phyloP scores from a whole-genome alignment of 23 tunicate species.

The Halocynthia roretzi region DNA sequence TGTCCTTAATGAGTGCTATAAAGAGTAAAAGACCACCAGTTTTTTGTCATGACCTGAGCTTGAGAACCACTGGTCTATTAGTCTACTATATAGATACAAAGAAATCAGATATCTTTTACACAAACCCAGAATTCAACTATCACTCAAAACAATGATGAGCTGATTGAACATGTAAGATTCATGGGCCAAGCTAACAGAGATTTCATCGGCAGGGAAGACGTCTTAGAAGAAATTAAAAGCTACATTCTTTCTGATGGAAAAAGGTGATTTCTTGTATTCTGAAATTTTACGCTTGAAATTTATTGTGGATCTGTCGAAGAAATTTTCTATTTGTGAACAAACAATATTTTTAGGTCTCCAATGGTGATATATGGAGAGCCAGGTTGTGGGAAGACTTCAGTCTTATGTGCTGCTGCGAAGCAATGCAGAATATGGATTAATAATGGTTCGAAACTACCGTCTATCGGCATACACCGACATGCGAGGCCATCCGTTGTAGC shows the following conservation, averaged over 20 bases:
- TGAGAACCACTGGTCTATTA: too few relatives aligned
- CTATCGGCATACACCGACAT: not conserved
- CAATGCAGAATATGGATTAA: slow-evolving; percentile 27
- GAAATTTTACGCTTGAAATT: not conserved
- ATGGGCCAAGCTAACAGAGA: slow-evolving; percentile 13
- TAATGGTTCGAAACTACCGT: not conserved
- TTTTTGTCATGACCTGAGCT: too few relatives aligned
- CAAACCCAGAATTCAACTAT: too few relatives aligned
- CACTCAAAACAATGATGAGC: slow-evolving; percentile 2
- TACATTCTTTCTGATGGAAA: slow-evolving; percentile 37
- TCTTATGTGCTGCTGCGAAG: slow-evolving; percentile 40
- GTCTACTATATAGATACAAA: too few relatives aligned
- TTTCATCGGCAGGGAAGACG: slow-evolving; percentile 38
- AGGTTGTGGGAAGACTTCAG: slow-evolving; percentile 57
- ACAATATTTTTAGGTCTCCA: slow-evolving; percentile 31
- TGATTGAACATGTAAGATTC: slow-evolving; percentile 38
- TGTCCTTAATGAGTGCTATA: too few relatives aligned
- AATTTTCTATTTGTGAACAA: not conserved
- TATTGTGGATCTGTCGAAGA: not conserved
- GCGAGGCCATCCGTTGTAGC: not conserved
- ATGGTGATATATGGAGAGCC: slow-evolving; percentile 43
- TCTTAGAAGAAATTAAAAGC: slow-evolving; percentile 31
- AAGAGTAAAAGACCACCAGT: too few relatives aligned
- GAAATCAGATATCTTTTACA: too few relatives aligned
- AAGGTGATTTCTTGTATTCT: slow-evolving; percentile 19